These are phyloP conservation scores for Molossus molossus DNA, from an alignment of 2,797 vertebrate genomes.

Conservation along the genomic window DNA sequence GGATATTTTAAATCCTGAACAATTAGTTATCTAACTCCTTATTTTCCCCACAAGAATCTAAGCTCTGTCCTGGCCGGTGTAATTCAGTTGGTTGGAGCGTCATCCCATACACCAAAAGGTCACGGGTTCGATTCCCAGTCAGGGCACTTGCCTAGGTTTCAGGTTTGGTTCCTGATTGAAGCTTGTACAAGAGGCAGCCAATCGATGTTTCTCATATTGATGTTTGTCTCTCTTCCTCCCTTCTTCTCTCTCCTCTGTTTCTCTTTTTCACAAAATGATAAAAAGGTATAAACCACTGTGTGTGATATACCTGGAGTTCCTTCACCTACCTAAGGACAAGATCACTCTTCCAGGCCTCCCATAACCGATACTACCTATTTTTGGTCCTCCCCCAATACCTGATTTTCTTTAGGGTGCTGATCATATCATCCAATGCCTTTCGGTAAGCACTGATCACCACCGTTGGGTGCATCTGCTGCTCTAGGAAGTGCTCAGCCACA, in stretches of 20 bases:
- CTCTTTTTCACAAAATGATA: constrained; percentile 9
- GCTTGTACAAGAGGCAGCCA: neutral
- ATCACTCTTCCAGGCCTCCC: neutral
- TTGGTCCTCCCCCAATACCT: constrained; percentile 89
- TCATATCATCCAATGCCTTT: constrained; percentile 96
- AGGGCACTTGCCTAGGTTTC: neutral
- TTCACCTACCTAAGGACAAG: neutral
- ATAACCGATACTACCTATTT: accelerated
- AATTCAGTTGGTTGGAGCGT: neutral
- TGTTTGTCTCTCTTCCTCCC: no score
- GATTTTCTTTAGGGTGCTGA: constrained; percentile 94
- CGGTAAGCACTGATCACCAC: constrained; percentile 96
- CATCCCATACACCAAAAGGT: neutral
- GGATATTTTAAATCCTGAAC: neutral
- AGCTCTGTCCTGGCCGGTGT: neutral
- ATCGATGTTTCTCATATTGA: no score
- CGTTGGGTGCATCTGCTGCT: constrained; percentile 98
- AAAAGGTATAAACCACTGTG: neutral
- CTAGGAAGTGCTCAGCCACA: constrained; percentile 97
- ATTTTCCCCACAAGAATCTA: neutral
- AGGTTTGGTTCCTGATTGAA: neutral
- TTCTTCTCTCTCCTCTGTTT: neutral
- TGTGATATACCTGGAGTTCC: neutral
- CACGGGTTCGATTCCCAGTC: neutral
- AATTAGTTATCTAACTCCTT: neutral